Conservation (phyloP, 2,888 invertebrate species). For the Pediacus dermestoides region DNA sequence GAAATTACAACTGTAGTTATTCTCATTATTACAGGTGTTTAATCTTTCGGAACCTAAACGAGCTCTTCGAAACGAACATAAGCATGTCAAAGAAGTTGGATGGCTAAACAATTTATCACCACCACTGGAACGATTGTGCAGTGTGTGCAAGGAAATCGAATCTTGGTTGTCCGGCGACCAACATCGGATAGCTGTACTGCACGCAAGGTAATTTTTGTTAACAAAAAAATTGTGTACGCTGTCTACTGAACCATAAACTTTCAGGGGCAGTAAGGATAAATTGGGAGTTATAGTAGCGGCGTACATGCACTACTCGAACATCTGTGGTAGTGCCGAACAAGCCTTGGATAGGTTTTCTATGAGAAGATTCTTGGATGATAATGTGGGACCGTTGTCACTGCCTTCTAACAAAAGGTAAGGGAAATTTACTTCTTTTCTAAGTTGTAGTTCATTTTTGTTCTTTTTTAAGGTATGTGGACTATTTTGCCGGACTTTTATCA, state of each 20-base stretch:
- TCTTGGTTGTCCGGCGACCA: conserved; percentile 83
- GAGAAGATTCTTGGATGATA: conserved; percentile 84
- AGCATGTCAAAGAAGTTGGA: conserved; percentile 71
- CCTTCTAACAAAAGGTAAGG: conserved; percentile 71
- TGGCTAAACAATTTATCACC: conserved; percentile 86
- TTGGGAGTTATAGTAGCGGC: conserved; percentile 86
- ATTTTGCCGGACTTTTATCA: conserved; percentile 85
- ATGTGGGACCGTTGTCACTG: conserved; percentile 65
- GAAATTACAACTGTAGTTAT: conserved; percentile 14
- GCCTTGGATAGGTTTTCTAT: conserved; percentile 91
- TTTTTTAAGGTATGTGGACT: conserved; percentile 77
- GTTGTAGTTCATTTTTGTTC: conserved; percentile 12
- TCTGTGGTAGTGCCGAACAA: conserved; percentile 79
- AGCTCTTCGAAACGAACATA: conserved; percentile 63
- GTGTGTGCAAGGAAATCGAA: conserved; percentile 90
- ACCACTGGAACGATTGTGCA: conserved; percentile 84
- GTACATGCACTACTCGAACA: conserved; percentile 91
- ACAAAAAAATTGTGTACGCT: conserved; percentile 5
- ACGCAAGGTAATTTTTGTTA: conserved; percentile 67
- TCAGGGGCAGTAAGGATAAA: conserved; percentile 78
- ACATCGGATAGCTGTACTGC: conserved; percentile 81
- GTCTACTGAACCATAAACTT: too few species aligned
- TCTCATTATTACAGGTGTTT: conserved; percentile 69
- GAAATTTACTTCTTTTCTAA: conserved; percentile 16
- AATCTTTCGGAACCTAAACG: conserved; percentile 73